phyloP scores from a whole-genome alignment of 2,797 vertebrate species.

The Enteromius thamalakanensis region DNA sequence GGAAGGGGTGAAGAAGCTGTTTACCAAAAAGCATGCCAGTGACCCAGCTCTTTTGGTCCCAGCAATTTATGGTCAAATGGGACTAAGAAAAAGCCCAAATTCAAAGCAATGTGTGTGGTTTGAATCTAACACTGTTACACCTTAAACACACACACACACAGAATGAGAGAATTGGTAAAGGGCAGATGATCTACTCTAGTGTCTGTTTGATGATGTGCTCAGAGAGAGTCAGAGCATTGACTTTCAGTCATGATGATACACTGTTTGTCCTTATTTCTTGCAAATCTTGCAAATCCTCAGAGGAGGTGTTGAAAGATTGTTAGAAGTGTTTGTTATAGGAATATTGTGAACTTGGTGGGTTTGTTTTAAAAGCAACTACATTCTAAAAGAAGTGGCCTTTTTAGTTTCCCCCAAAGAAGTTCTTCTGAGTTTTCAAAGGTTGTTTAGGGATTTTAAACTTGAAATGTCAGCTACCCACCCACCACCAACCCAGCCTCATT shows the following conservation, averaged over 20 bases:
- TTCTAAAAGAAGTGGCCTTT: neutral
- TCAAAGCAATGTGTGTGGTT: slow-evolving; percentile 13
- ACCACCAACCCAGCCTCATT: slow-evolving; percentile 21
- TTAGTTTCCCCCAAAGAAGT: neutral
- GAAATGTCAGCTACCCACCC: slow-evolving; percentile 1
- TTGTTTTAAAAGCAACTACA: neutral
- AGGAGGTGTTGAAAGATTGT: neutral
- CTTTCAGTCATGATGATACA: slow-evolving; percentile 17
- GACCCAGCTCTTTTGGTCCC: too few species aligned
- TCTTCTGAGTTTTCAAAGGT: neutral
- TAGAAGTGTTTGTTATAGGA: slow-evolving; percentile 5
- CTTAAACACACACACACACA: neutral
- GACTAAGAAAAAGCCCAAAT: neutral
- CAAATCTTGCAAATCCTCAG: neutral
- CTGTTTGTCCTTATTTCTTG: slow-evolving; percentile 7
- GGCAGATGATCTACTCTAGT: neutral
- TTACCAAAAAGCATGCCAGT: slow-evolving; percentile 1
- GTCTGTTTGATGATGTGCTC: slow-evolving; percentile 12
- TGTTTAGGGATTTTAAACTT: slow-evolving; percentile 30
- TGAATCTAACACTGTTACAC: neutral
- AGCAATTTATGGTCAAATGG: neutral
- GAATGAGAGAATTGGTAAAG: neutral
- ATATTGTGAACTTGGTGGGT: neutral
- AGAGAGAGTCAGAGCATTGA: neutral
- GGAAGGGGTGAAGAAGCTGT: slow-evolving; percentile 4